These are phyloP conservation scores for Aporophyla nigra DNA, from an alignment of 2,888 invertebrate genomes.

Conservation along the genomic window DNA sequence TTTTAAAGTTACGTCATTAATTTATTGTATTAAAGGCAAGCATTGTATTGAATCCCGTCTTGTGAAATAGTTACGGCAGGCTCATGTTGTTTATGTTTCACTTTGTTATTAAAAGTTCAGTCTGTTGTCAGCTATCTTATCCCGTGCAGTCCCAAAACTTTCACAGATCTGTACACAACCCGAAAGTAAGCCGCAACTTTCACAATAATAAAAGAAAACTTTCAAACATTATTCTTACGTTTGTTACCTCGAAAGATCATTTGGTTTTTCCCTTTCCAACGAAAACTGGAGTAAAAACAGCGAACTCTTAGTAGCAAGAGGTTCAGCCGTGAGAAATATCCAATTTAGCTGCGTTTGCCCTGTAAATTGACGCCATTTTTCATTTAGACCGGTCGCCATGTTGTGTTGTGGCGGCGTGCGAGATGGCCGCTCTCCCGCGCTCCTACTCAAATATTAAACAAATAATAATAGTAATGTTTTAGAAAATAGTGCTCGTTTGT, in stretches of 20 bases:
- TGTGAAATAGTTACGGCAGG: not conserved
- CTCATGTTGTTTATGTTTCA: not conserved
- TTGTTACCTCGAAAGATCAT: slow-evolving; percentile 58
- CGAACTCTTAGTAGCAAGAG: slow-evolving; percentile 74
- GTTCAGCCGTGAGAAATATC: slow-evolving; percentile 87
- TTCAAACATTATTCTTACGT: slow-evolving; percentile 42
- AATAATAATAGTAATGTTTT: slow-evolving; percentile 62
- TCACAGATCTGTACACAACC: slow-evolving; percentile 26
- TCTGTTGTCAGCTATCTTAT: slow-evolving; percentile 1
- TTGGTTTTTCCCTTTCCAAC: slow-evolving; percentile 54
- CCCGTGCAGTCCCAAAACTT: slow-evolving; percentile 6
- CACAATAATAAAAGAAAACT: slow-evolving; percentile 40
- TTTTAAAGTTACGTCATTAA: not conserved
- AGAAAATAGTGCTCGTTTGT: slow-evolving; percentile 55
- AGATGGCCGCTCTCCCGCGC: slow-evolving; percentile 39
- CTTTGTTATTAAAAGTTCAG: not conserved
- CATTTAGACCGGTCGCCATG: slow-evolving; percentile 83
- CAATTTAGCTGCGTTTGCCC: slow-evolving; percentile 88
- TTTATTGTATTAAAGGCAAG: not conserved
- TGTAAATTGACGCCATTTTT: slow-evolving; percentile 89
- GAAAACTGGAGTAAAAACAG: slow-evolving; percentile 73
- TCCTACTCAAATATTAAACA: slow-evolving; percentile 66
- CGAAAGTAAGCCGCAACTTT: slow-evolving; percentile 30
- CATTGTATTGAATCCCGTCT: not conserved
- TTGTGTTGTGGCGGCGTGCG: slow-evolving; percentile 75